phyloP scores from a whole-genome alignment of 30 jellyfish, hydroid and myxozoan species.

The Aurelia aurita region DNA sequence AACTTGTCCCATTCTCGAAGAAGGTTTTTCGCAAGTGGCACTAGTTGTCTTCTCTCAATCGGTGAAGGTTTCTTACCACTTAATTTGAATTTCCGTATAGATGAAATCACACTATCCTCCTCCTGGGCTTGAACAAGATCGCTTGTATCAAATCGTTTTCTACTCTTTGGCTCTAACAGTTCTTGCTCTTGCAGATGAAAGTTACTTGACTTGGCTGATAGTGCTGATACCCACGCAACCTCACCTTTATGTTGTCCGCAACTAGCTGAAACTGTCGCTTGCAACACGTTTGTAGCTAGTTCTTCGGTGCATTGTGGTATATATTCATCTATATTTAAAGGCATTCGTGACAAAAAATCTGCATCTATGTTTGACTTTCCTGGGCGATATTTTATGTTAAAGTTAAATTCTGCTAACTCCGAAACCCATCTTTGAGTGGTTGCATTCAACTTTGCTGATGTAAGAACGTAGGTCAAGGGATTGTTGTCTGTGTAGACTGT shows the following conservation, averaged over 20 bases:
- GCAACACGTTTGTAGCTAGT: neutral
- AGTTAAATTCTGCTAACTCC: slow-evolving; percentile 26
- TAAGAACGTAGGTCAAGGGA: slow-evolving; percentile 28
- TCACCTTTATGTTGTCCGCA: neutral
- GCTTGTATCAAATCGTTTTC: neutral
- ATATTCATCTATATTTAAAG: neutral
- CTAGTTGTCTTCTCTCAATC: slow-evolving; percentile 7
- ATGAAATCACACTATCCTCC: slow-evolving; percentile 8
- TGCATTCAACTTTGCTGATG: slow-evolving; percentile 46
- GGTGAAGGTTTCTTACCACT: slow-evolving; percentile 25
- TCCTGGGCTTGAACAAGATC: neutral
- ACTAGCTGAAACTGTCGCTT: slow-evolving; percentile 10
- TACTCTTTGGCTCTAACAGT: neutral
- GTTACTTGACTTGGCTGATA: neutral
- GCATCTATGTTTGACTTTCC: neutral
- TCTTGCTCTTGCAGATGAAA: neutral
- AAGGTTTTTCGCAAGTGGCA: slow-evolving; percentile 4
- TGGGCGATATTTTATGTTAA: neutral
- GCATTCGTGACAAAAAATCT: neutral
- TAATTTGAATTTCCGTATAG: slow-evolving; percentile 1
- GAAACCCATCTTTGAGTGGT: slow-evolving; percentile 62
- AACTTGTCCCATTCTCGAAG: no score
- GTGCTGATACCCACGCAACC: neutral
- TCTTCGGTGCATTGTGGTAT: neutral
- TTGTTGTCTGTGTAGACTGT: slow-evolving; percentile 56